Conservation (phyloP, 2,888 invertebrate species). For the Dorcus parallelipipedus region DNA sequence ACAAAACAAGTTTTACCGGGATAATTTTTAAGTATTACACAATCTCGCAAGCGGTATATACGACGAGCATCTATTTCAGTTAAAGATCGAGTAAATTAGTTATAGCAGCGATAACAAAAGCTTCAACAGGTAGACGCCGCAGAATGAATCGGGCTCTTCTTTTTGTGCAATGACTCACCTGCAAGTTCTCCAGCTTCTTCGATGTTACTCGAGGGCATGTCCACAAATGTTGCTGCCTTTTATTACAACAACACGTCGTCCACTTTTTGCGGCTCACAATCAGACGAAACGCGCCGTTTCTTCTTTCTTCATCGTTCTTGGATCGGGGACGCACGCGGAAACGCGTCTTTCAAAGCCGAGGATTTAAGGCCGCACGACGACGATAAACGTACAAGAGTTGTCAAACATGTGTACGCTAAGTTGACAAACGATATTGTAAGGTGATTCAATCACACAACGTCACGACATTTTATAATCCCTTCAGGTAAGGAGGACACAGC, state of each 20-base stretch:
- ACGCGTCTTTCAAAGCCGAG: too few relatives aligned
- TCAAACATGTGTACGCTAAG: too few relatives aligned
- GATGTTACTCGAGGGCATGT: conserved; percentile 29
- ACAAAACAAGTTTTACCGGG: too few relatives aligned
- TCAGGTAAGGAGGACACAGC: neutral
- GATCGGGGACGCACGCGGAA: neutral
- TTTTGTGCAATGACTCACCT: conserved; percentile 10
- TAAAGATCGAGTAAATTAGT: neutral
- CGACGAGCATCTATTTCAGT: too few relatives aligned
- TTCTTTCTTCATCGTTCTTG: neutral
- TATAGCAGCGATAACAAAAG: neutral
- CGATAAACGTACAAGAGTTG: neutral
- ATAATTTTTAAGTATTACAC: too few relatives aligned
- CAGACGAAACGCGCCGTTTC: too few relatives aligned
- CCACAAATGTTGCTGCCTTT: conserved; percentile 16
- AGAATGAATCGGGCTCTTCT: neutral
- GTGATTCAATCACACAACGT: neutral
- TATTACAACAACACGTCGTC: neutral
- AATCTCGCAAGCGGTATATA: too few relatives aligned
- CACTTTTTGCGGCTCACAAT: conserved; percentile 1
- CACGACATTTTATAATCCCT: conserved; percentile 5
- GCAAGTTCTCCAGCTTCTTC: conserved; percentile 1
- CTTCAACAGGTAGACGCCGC: too few relatives aligned
- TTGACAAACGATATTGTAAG: neutral
- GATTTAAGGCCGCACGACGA: too few relatives aligned